These are phyloP conservation scores for Propithecus deckenii DNA, from an alignment of 2,797 vertebrate species.

Conservation along the genomic window DNA sequence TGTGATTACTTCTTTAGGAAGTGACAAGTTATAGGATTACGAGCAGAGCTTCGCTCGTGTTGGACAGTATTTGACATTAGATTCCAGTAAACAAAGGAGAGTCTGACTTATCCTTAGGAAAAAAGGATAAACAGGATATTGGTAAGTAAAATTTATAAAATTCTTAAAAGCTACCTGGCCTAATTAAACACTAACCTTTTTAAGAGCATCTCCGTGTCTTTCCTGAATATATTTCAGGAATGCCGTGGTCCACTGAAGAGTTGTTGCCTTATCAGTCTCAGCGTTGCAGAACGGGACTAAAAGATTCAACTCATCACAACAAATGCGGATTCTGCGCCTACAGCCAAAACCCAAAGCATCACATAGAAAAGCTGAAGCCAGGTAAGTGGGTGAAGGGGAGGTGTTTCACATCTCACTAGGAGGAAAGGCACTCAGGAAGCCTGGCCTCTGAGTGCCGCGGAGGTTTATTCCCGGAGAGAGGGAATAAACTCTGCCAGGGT, in stretches of 20 bases:
- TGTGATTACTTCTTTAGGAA: not conserved
- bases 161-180: not conserved
- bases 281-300: slow-evolving; percentile 93
- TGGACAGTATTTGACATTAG: not conserved
- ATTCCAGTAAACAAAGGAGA: not conserved
- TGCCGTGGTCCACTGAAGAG: slow-evolving; percentile 92
- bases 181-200: slow-evolving; percentile 85
- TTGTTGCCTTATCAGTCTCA: slow-evolving; percentile 95
- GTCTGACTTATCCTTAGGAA: not conserved
- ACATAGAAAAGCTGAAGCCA: not conserved
- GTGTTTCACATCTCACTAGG: not conserved
- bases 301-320: slow-evolving; percentile 94
- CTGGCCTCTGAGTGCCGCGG: fast-evolving
- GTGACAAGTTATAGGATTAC: not conserved
- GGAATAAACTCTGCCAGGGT: not conserved
- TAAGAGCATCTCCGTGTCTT: slow-evolving; percentile 90
- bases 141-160: not conserved
- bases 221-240: slow-evolving; percentile 94
- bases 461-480: not conserved
- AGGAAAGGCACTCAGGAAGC: not conserved
- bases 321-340: slow-evolving; percentile 93
- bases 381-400: not conserved
- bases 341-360: slow-evolving; percentile 18
- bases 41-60: not conserved
- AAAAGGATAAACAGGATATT: not conserved